Base-by-base conservation (phyloP, 2,888 invertebrate genomes). In the Eretmocerus hayati region DNA sequence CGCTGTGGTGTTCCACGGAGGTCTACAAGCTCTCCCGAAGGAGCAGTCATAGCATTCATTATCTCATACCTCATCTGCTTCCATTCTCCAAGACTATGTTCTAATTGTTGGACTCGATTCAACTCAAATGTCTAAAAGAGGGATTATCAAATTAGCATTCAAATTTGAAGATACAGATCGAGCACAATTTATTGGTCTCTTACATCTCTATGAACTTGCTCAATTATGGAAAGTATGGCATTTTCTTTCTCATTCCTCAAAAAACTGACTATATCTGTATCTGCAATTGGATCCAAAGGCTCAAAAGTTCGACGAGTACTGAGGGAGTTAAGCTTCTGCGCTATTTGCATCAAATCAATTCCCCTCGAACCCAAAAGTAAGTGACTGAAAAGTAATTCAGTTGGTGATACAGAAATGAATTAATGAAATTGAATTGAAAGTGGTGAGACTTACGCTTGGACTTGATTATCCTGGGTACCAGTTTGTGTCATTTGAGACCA, bases 211-310 rank as follows among this genome's bases (percentile, higher is more conserved):
- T 89, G 87, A 18, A 89, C 88, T 66, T 90, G 88, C 70, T 95
- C 94, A 61, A 95, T 90, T 2, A 92, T 83, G 4, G 90, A 85
- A 15, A 95, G 74, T 62, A 96, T 87, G 0, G 91, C 90, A 79
- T 93, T 95, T 74, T 94, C 90, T 53, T 90, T 82, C 74, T 96
- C 94, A 77, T 94, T 94, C 67, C 87, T 85, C 16, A 96, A 73
- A 69, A 87, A 94, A 61, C 87, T 87, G 58, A 87, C 85, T 56
- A 96, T 86, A 70, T 95, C 94, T 16, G 91, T 88, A 65, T 93
- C 93, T 31, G 87, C 84, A 42, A 90, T 85, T 0, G 93, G 90
- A 73, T 93, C 91, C 19, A 94, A 75, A 0, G 94, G 89, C 68
- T 90, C 89, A 62, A 90, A 87, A n/a, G 89, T 87, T 46, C 84